Conservation (phyloP, 2,113 vertebrate genomes). For the Macaca fascicularis region DNA sequence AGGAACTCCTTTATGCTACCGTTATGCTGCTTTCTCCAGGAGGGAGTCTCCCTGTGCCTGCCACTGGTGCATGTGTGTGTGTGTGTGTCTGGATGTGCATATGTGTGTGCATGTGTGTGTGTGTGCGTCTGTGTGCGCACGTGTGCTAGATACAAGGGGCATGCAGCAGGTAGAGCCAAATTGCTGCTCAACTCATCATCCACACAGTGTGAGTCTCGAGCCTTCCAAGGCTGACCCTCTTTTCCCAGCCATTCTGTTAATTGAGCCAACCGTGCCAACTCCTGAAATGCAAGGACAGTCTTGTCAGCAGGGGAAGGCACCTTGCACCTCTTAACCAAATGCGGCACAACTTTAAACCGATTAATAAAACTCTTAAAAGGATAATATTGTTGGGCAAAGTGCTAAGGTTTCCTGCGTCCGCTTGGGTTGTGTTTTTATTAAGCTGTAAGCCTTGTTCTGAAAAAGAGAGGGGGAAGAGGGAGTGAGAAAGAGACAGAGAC, state of each 20-base stretch:
- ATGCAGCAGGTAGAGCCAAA: slow-evolving; percentile 30
- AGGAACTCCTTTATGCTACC: slow-evolving; percentile 27
- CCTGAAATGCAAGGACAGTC: slow-evolving; percentile 64
- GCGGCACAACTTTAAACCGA: slow-evolving; percentile 76
- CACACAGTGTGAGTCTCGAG: not conserved
- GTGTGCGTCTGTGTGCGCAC: not conserved
- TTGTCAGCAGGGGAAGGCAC: slow-evolving; percentile 65
- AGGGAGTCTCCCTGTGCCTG: not conserved
- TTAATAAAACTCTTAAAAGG: slow-evolving; percentile 84
- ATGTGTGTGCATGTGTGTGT: rapidly evolving
- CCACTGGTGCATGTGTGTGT: rapidly evolving
- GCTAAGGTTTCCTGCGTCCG: slow-evolving; percentile 68
- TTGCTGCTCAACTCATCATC: not conserved
- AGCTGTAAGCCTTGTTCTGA: slow-evolving; percentile 79
- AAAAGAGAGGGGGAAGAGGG: not conserved
- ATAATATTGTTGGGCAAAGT: slow-evolving; percentile 77
- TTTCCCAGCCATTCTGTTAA: slow-evolving; percentile 65
- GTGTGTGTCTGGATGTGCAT: rapidly evolving
- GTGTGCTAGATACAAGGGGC: not conserved
- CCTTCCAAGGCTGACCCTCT: slow-evolving; percentile 52
- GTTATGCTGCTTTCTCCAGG: not conserved
- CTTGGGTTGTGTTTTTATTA: slow-evolving; percentile 82
- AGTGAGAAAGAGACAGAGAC: slow-evolving; percentile 77
- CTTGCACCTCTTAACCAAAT: slow-evolving; percentile 75
- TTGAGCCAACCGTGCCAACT: slow-evolving; percentile 54